phyloP scores from a whole-genome alignment of 2,797 vertebrate genomes.

The Ambastaia sidthimunki region DNA sequence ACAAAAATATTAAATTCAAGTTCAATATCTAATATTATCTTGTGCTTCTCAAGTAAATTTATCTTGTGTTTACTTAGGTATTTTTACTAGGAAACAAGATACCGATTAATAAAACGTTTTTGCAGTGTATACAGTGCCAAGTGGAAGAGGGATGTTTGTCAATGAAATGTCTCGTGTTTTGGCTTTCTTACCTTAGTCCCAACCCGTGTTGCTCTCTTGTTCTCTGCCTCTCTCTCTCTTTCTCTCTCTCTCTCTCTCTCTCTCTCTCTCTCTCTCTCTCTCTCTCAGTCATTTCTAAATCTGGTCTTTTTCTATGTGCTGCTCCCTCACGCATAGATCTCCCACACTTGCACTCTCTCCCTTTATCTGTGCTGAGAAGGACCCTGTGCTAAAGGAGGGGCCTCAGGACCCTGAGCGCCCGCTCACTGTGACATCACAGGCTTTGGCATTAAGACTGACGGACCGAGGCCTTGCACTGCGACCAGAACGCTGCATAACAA shows the following conservation, averaged over 20 bases:
- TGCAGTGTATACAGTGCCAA: conserved; percentile 52
- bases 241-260: conserved; percentile 30
- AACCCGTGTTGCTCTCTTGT: conserved; percentile 31
- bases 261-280: conserved; percentile 39
- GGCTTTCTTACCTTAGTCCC: conserved; percentile 52
- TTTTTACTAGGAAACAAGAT: conserved; percentile 6
- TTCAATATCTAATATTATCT: background rate
- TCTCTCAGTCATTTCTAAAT: conserved; percentile 65
- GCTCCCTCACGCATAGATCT: conserved; percentile 51
- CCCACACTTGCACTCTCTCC: conserved; percentile 47
- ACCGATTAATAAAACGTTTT: conserved; percentile 21
- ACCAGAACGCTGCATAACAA: conserved; percentile 46
- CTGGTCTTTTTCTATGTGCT: conserved; percentile 53
- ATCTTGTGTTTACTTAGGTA: background rate
- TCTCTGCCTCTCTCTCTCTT: conserved; percentile 37
- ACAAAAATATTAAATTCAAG: background rate
- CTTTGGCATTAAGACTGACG: conserved; percentile 7
- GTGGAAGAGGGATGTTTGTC: conserved; percentile 60
- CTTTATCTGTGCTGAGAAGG: conserved; percentile 36
- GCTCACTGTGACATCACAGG: conserved; percentile 47
- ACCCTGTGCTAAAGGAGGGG: conserved; percentile 20
- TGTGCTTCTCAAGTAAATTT: background rate
- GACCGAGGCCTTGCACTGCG: conserved; percentile 48
- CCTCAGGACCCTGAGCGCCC: conserved; percentile 38
- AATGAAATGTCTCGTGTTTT: conserved; percentile 60